Base-by-base conservation (phyloP, 2,113 vertebrate species). In the Melanocharis versteri region DNA sequence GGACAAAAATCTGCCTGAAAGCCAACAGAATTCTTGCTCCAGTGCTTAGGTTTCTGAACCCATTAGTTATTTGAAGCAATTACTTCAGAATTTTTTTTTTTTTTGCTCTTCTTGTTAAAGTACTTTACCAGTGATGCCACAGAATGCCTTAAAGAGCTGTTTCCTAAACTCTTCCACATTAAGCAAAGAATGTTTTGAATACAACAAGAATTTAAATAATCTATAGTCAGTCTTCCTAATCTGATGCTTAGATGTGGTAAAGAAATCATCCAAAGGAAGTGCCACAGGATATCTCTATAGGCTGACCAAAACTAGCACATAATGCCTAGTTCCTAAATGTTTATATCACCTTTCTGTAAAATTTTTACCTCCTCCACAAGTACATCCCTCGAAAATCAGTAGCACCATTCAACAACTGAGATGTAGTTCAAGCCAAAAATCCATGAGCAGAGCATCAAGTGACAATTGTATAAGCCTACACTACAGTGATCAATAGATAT, bases 61-160 rank as follows among this genome's bases (percentile, higher is more conserved):
- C 7, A 31, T 22, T 44, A 62, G 5, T 13, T 56, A 33, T 48
- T 22, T 35, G 27, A 65, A 53, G 4, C 0, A 0, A 48, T 7
- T 33, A 11, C 8, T 82, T 77, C 45, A 64, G 27, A 70, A 1
- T 5, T 17, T 22, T 11, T 37, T 7, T 24, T n/a, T 4, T 21
- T 33, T 4, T 42, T 10, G 11, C n/a, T n/a, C n/a, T n/a, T n/a
- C n/a, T 15, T 42, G 4, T 44, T 60, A 19, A 88, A 66, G 3
- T 26, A 2, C 2, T 33, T 83, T 60, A 44, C 7, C 14, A 5
- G 8, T 2, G 26, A 13, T 69, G 9, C 21, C 9, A 42, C 17
- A 42, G 13, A 48, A 31, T 33, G 50, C 19, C 4, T 68, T 47
- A 73, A 62, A 27, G 27, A 66, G n/a, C 37, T 57, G 0, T 23